A percentile compares a stretch with the other conserved stretches of the same genome.
These are phyloP conservation scores for Glyphotaelius pellucidus DNA, from an alignment of 2,888 invertebrate species.

Conservation along the genomic window DNA sequence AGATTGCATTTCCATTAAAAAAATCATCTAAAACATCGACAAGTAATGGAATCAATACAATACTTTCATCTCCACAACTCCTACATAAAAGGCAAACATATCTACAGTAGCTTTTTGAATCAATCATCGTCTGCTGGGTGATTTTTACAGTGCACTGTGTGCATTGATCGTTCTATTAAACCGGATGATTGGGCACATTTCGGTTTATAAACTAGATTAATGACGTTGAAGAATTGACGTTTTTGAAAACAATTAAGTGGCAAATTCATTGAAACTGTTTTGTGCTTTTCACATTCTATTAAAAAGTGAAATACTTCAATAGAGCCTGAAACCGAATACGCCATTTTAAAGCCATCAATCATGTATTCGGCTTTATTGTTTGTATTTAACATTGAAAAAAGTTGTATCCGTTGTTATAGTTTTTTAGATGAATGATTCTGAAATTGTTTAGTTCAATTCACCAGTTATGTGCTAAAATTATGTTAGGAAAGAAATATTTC, in stretches of 20 bases:
- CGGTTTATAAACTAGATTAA: conserved; percentile 20
- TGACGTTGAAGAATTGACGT: background rate
- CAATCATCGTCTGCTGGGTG: background rate
- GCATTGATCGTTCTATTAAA: background rate
- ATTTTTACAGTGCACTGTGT: background rate
- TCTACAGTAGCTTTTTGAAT: background rate
- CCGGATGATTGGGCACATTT: background rate
- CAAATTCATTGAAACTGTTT: background rate
- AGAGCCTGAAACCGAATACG: background rate
- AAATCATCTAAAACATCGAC: background rate
- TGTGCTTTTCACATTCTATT: background rate
- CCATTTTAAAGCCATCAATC: background rate
- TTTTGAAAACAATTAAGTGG: conserved; percentile 2
- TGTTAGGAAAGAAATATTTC: background rate
- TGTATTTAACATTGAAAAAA: background rate
- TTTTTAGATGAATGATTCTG: background rate
- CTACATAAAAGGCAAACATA: background rate
- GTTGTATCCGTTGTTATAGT: background rate
- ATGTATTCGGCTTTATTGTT: background rate
- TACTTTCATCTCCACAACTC: background rate
- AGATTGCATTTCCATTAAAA: background rate
- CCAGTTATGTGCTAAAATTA: background rate
- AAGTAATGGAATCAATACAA: background rate
- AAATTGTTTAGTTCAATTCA: background rate
- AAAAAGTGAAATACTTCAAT: background rate